Percentiles rank a stretch among this genome's conserved stretches.
Evolutionary conservation across 2,888 invertebrate species (phyloP).

Genomic region (Macaria liturata): DNA sequence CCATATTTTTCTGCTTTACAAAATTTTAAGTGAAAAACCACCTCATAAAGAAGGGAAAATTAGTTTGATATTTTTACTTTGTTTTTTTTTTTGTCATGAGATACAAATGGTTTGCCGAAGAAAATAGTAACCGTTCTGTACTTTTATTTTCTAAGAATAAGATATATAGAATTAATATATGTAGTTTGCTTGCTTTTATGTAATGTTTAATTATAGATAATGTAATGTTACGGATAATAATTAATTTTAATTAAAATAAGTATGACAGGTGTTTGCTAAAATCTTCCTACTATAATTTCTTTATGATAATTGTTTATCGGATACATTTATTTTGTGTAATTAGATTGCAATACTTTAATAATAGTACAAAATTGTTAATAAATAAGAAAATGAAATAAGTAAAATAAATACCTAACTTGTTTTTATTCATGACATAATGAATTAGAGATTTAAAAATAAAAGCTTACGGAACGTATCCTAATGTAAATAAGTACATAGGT

Average conservation of each 20-base stretch:
- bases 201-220: neutral
- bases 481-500: no score
- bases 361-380: conserved; percentile 19
- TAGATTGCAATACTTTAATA: conserved; percentile 16
- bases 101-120: no score
- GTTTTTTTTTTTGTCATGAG: no score
- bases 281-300: conserved; percentile 11
- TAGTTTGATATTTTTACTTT: no score
- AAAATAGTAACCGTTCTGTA: no score
- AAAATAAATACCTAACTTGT: neutral
- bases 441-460: no score
- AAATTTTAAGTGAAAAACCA: no score
- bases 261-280: conserved; percentile 13
- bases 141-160: neutral
- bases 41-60: no score
- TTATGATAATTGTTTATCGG: conserved; percentile 9
- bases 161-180: conserved; percentile 3
- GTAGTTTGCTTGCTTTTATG: conserved; percentile 9
- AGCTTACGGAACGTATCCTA: no score
- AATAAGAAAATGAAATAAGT: conserved; percentile 14
- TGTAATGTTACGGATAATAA: no score
- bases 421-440: neutral
- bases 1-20: no score
- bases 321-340: conserved; percentile 20
- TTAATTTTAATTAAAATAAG: neutral